phyloP scores from a whole-genome alignment of 2,113 vertebrate genomes.

The Xiphophorus hellerii region DNA sequence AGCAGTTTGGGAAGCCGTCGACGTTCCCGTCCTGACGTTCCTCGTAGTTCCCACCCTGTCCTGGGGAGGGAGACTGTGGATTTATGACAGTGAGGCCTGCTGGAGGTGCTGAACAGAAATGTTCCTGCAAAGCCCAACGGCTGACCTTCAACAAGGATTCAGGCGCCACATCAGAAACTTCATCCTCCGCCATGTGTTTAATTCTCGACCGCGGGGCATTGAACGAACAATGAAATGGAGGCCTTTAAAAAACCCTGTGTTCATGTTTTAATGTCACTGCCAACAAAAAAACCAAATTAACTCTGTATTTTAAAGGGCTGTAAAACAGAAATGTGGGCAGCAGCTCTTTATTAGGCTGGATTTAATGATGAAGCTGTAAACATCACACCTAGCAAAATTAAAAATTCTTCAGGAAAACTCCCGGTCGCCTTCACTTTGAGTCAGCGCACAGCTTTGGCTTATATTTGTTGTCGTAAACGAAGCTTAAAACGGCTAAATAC shows the following conservation, averaged over 20 bases:
- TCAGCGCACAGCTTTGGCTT: conserved; percentile 18
- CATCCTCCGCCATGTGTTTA: conserved; percentile 65
- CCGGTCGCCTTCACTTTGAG: conserved; percentile 18
- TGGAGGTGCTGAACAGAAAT: conserved; percentile 25
- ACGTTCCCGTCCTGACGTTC: conserved; percentile 33
- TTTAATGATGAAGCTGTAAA: conserved; percentile 68
- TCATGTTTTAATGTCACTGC: conserved; percentile 49
- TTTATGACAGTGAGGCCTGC: conserved; percentile 42
- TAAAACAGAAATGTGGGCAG: conserved; percentile 51
- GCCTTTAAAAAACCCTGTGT: conserved; percentile 58
- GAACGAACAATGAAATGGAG: conserved; percentile 62
- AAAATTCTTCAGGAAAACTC: conserved; percentile 72
- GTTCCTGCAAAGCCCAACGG: not conserved
- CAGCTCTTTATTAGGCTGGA: conserved; percentile 58
- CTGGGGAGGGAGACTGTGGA: conserved; percentile 20
- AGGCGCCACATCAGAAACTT: conserved; percentile 58
- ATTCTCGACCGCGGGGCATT: conserved; percentile 41
- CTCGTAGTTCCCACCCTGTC: conserved; percentile 37
- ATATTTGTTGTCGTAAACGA: conserved; percentile 21
- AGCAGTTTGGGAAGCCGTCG: conserved; percentile 11
- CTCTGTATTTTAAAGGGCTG: conserved; percentile 66
- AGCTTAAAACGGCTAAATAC: conserved; percentile 6
- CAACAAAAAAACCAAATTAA: conserved; percentile 59
- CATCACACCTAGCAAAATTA: conserved; percentile 77
- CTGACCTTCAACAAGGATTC: conserved; percentile 33